A percentile compares a stretch with the other conserved stretches of the same genome.
Evolutionary conservation across 2,797 vertebrate genomes (phyloP).

Genomic region (Rhynchotus rufescens): DNA sequence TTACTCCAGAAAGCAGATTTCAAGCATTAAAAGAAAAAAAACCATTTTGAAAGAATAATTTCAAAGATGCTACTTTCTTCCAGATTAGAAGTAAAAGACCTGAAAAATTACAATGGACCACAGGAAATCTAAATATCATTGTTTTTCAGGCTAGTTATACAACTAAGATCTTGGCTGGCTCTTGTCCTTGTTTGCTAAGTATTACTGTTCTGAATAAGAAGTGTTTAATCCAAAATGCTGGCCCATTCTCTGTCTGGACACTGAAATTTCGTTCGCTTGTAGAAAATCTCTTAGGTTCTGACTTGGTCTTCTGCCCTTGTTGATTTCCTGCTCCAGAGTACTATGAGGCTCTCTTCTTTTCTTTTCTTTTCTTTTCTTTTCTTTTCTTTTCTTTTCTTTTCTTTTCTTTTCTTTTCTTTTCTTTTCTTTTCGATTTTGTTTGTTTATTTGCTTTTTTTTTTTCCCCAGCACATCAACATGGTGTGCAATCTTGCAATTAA

Average conservation of each 20-base stretch:
- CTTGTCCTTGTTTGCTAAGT: neutral
- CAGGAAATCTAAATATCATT: neutral
- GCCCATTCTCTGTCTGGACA: neutral
- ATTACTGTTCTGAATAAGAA: neutral
- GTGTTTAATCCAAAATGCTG: neutral
- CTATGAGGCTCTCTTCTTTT: neutral
- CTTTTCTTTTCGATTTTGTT: no score
- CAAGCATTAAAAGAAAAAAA: no score
- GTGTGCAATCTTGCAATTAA: neutral
- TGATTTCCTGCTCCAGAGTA: neutral
- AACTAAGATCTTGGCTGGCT: neutral
- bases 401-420: accelerated
- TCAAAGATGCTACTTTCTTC: neutral
- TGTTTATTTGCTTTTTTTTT: neutral
- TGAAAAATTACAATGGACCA: neutral
- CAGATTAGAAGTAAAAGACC: neutral
- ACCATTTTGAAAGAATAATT: neutral
- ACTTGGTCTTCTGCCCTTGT: neutral
- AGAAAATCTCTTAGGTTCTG: neutral
- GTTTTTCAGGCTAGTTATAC: neutral
- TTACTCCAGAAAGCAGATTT: neutral
- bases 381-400: neutral
- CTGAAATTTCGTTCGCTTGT: neutral
- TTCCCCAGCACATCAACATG: neutral
- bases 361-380: accelerated